phyloP scores from a whole-genome alignment of 2,113 vertebrate genomes.

The Labrus mixtus region DNA sequence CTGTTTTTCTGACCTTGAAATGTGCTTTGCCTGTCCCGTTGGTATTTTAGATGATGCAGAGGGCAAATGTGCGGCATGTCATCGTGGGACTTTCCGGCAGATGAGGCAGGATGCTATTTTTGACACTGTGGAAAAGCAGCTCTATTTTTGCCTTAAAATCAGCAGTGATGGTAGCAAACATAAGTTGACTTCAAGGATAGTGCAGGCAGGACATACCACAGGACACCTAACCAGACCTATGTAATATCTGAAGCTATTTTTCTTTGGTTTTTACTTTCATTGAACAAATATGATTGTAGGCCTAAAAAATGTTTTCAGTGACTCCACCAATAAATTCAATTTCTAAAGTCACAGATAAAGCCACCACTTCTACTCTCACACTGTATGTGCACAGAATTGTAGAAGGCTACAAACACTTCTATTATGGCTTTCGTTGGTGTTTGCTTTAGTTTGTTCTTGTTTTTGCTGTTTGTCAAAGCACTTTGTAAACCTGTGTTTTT shows the following conservation, averaged over 20 bases:
- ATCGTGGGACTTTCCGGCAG: conserved; percentile 28
- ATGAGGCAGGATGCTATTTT: conserved; percentile 3
- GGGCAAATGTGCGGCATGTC: conserved; percentile 20
- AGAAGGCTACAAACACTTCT: too few relatives aligned
- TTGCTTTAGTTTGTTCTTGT: too few relatives aligned
- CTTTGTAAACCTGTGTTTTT: too few relatives aligned
- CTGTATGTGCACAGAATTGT: too few relatives aligned
- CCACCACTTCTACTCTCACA: too few relatives aligned
- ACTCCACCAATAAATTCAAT: too few relatives aligned
- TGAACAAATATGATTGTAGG: too few relatives aligned
- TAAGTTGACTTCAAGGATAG: background rate
- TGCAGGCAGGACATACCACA: background rate
- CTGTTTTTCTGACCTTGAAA: conserved; percentile 50
- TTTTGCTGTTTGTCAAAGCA: too few relatives aligned
- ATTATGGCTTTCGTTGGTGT: too few relatives aligned
- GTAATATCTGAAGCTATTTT: background rate
- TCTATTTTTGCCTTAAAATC: background rate
- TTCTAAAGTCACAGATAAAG: too few relatives aligned
- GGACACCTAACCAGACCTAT: background rate
- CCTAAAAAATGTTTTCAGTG: too few relatives aligned
- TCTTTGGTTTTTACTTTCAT: background rate
- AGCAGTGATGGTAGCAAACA: background rate
- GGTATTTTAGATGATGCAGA: conserved; percentile 24
- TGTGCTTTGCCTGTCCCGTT: conserved; percentile 30
- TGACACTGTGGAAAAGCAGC: conserved; percentile 22